Base-by-base conservation (phyloP, 2,797 vertebrate species). In the Pteropus rufus region DNA sequence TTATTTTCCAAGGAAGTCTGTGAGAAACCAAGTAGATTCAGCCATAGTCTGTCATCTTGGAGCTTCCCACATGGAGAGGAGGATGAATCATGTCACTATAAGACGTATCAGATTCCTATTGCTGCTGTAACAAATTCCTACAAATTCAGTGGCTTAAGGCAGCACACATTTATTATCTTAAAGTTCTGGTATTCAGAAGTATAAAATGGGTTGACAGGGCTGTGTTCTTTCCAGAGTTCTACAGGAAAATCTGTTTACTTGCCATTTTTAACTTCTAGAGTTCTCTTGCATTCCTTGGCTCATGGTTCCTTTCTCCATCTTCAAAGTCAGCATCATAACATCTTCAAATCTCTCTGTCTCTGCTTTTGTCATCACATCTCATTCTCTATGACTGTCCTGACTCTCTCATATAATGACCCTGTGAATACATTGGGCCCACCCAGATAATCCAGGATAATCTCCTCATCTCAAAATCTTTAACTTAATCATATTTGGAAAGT, bases 1-100 rank as follows among this genome's bases (percentile, higher is more conserved):
- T 94, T 73, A 69, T 62, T 85, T 92, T 93, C n/a, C 39, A 65
- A 87, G 84, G 89, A 83, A 58, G 9, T 77, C 58, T 69, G 24
- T 92, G 54, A 65, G 49, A 62, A 95, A 65, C 67, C 67, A 56
- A 75, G 54, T 23, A 80, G 70, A 62, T 21, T 19, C 72, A 84
- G 18, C 44, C 9, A 52, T n/a, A 49, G 29, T 89, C n/a, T 73
- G 44, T 91, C 52, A 75, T 69, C 58, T 79, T 69, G 44, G 75
- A 79, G 54, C 41, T 56, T 92, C 36, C 24, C 62, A 16, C 10
- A 23, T 49, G 82, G 69, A 79, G n/a, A 36, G 52, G 15, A 95
- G 87, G 84, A 82, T 11, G 76, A 95, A 76, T 72, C 56, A 46
- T 41, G 36, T 75, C 52, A 79, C 0, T 52, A 9, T 11, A 69